These are phyloP conservation scores for Leptopterna dolabrata DNA, from an alignment of 2,888 invertebrate genomes.

Conservation along the genomic window DNA sequence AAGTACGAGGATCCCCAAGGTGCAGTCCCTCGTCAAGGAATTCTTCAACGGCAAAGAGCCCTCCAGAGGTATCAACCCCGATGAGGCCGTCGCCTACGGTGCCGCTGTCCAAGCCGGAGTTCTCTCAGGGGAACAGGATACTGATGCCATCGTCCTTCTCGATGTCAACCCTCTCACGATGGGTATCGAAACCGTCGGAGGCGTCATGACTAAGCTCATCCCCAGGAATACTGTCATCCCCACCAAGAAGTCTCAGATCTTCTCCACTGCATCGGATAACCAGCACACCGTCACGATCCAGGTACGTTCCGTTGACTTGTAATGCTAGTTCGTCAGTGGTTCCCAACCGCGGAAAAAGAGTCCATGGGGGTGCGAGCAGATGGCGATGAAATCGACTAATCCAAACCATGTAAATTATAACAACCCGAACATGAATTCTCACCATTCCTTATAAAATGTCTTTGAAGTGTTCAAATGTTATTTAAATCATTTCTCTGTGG, in stretches of 20 bases:
- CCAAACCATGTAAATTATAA: no score
- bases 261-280: conserved; percentile 98
- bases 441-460: no score
- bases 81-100: conserved; percentile 98
- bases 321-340: no score
- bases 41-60: conserved; percentile 99
- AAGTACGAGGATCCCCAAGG: conserved; percentile 98
- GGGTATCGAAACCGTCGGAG: conserved; percentile 99
- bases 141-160: conserved; percentile 93
- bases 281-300: conserved; percentile 99
- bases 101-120: conserved; percentile 99
- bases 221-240: conserved; percentile 98
- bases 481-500: no score
- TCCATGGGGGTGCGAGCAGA: no score
- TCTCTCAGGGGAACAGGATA: conserved; percentile 96
- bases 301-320: conserved; percentile 66
- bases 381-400: no score
- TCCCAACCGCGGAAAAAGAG: no score
- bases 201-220: conserved; percentile 99
- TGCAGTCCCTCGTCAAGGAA: conserved; percentile 92
- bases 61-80: conserved; percentile 97
- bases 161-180: conserved; percentile 99
- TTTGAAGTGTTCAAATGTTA: no score
- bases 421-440: no score
- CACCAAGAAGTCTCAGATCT: conserved; percentile 98